Conservation (phyloP, 2,113 vertebrate species). For the Lucifuga dentata region DNA sequence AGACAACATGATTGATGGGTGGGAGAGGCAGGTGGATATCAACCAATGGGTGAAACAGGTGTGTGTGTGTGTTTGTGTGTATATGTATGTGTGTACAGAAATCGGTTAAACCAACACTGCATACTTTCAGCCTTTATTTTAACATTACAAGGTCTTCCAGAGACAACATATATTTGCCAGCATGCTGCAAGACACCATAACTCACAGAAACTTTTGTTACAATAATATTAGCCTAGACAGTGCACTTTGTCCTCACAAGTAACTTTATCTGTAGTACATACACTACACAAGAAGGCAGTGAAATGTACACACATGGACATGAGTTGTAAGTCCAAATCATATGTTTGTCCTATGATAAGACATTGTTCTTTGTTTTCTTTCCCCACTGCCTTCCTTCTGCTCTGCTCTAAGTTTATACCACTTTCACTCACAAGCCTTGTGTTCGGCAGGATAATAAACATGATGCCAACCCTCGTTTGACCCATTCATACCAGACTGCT, state of each 20-base stretch:
- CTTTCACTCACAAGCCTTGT: background rate
- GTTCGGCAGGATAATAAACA: slow-evolving; percentile 6
- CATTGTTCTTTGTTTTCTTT: background rate
- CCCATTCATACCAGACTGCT: too few species aligned
- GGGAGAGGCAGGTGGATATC: slow-evolving; percentile 34
- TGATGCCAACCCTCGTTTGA: too few species aligned
- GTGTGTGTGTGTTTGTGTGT: slow-evolving; percentile 32
- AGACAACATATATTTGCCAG: background rate
- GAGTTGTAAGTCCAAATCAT: background rate
- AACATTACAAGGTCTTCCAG: slow-evolving; percentile 32
- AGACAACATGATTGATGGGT: slow-evolving; percentile 43
- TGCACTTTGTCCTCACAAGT: background rate
- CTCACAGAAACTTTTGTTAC: slow-evolving; percentile 2
- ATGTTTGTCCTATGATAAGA: slow-evolving; percentile 21
- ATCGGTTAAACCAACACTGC: slow-evolving; percentile 23
- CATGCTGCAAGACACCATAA: background rate
- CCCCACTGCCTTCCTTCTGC: background rate
- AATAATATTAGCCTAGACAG: too few species aligned
- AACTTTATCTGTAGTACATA: too few species aligned
- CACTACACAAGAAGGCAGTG: too few species aligned
- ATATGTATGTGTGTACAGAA: slow-evolving; percentile 43
- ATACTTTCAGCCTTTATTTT: slow-evolving; percentile 38
- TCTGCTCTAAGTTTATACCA: background rate
- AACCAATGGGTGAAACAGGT: slow-evolving; percentile 44
- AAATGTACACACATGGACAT: too few species aligned